Evolutionary conservation across 2,888 invertebrate genomes (phyloP), one percentile per base, ranked within the genome.

Genomic region (Mythimna ferrago): DNA sequence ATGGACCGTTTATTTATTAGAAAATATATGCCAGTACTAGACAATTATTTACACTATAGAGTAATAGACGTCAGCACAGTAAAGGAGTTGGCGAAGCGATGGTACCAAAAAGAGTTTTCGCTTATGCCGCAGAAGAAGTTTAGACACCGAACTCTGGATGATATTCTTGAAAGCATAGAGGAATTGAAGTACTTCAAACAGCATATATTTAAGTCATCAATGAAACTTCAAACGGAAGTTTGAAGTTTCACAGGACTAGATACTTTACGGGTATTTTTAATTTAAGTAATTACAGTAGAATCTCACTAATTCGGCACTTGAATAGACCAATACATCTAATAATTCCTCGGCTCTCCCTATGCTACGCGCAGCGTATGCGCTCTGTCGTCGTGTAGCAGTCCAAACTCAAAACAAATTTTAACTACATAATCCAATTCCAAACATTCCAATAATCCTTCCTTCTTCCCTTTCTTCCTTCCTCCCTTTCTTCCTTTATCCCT

Each of bases 1-100:
- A 97, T 98, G 97, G 99, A 99, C 92, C 96, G 98, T 80, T 83
- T 98, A 67, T 99, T 99, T 93, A 90, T 99, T 38, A 90, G 93
- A 16, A 98, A 98, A 93, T 97, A 98, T 89, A 98, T 99, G 98
- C 99, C 99, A 0, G 95, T 85, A 60, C 93, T 99, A 9, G 92
- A 98, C 89, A 90, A 97, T 1, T 98, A 99, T 91, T 94, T 99
- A 82, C 99, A 99, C 91, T 99, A 99, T 93, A 97, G 99, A 86
- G 98, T 99, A 61, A 97, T 99, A 80, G 99, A 99, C 96, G 99
- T 99, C 3, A 98, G 98, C 53, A 97, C 98, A 0, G 94, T 99
- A 26, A 99, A 99, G 92, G 99, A 99, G 93, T 91, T 99, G 68
- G 97, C 97, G 16, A 97, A 96, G 82, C 93, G 98, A 21, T 99